phyloP scores from a whole-genome alignment of 2,888 invertebrate genomes.

The Acanthosoma haemorrhoidale region DNA sequence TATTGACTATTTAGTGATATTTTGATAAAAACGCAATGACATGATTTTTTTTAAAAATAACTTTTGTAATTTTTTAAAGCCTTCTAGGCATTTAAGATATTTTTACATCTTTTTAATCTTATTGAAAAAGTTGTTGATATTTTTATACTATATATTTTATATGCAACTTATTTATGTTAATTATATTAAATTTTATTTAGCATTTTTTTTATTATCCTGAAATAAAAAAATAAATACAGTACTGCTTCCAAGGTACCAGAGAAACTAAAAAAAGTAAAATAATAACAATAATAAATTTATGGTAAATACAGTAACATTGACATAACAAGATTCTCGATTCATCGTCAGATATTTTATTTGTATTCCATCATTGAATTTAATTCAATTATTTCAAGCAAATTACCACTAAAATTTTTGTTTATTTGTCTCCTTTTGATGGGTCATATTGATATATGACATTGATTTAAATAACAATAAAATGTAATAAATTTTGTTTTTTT shows the following conservation, averaged over 20 bases:
- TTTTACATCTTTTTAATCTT: slow-evolving; percentile 23
- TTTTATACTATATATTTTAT: slow-evolving; percentile 12
- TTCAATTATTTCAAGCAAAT: too few relatives aligned
- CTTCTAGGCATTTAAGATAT: background rate
- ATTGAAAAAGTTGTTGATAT: slow-evolving; percentile 10
- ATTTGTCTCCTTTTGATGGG: too few relatives aligned
- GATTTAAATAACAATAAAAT: too few relatives aligned
- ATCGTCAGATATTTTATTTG: too few relatives aligned
- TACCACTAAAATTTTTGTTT: too few relatives aligned
- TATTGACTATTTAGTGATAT: slow-evolving; percentile 3
- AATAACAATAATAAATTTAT: too few relatives aligned
- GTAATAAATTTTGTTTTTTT: too few relatives aligned
- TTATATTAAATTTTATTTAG: background rate
- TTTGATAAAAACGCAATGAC: background rate
- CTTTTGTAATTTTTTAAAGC: slow-evolving; percentile 12
- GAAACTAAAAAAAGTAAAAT: too few relatives aligned
- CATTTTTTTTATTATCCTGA: background rate
- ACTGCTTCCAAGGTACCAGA: background rate
- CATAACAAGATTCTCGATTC: too few relatives aligned
- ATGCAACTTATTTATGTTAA: background rate
- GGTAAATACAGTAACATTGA: too few relatives aligned
- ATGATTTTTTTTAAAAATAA: slow-evolving; percentile 1
- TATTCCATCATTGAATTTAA: too few relatives aligned
- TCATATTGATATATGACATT: too few relatives aligned
- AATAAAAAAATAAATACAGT: background rate